phyloP scores from a whole-genome alignment of 2,797 vertebrate species.

The Ambastaia sidthimunki region DNA sequence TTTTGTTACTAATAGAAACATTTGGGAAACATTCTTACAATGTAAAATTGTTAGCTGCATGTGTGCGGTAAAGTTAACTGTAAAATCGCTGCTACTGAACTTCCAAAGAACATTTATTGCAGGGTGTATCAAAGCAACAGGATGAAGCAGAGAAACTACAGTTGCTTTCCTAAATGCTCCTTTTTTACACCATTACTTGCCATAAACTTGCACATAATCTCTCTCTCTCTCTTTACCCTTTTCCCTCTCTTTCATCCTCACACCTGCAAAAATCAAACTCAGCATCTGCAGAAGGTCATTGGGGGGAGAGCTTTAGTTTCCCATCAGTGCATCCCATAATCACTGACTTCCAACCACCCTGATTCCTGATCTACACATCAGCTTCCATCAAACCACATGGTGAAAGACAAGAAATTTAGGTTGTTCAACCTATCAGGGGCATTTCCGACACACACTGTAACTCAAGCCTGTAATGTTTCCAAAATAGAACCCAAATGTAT shows the following conservation, averaged over 20 bases:
- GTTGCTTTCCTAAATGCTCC: background rate
- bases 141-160: background rate
- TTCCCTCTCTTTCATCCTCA: background rate
- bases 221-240: background rate
- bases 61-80: background rate
- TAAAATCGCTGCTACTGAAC: conserved; percentile 5
- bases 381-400: conserved; percentile 2
- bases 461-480: conserved; percentile 11
- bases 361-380: background rate
- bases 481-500: conserved; percentile 40
- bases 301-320: conserved; percentile 14
- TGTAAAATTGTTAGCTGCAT: too few species aligned
- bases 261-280: conserved; percentile 41
- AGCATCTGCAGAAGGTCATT: conserved; percentile 36
- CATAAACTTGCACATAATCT: conserved; percentile 7
- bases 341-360: conserved; percentile 7
- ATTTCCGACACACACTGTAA: conserved; percentile 10
- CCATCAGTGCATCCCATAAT: conserved; percentile 31
- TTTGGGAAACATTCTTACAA: too few species aligned
- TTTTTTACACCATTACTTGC: background rate
- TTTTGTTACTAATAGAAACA: too few species aligned
- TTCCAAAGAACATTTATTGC: conserved; percentile 21
- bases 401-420: background rate
- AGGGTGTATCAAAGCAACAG: conserved; percentile 24
- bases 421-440: background rate